A percentile compares a stretch with the other conserved stretches of the same genome.
phyloP scores from a whole-genome alignment of 1,140 invertebrate species.

The Drosophila bocqueti region DNA sequence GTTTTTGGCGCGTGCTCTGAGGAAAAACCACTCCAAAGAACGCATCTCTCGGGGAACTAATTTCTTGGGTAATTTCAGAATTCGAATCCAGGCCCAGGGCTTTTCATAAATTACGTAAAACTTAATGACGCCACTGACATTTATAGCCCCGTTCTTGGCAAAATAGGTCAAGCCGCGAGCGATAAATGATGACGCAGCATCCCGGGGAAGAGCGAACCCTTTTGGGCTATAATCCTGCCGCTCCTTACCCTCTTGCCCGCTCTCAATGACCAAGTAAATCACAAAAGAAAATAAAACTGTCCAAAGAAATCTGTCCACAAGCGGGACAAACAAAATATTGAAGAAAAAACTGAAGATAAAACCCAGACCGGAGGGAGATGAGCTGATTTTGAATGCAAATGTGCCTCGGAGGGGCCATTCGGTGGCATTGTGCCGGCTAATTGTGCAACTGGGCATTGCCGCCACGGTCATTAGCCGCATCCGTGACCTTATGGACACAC shows the following conservation, averaged over 20 bases:
- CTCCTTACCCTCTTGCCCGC: slow-evolving; percentile 34
- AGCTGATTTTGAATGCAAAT: slow-evolving; percentile 82
- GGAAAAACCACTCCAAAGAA: slow-evolving; percentile 37
- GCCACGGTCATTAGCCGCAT: slow-evolving; percentile 75
- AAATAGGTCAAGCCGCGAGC: slow-evolving; percentile 78
- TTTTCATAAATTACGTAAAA: slow-evolving; percentile 80
- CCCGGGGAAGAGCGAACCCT: slow-evolving; percentile 14
- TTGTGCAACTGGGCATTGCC: slow-evolving; percentile 67
- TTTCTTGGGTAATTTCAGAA: slow-evolving; percentile 63
- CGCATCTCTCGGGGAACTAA: slow-evolving; percentile 55
- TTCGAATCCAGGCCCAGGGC: slow-evolving; percentile 13
- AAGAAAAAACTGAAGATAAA: slow-evolving; percentile 14
- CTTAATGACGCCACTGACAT: slow-evolving; percentile 80
- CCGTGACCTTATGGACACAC: slow-evolving; percentile 61
- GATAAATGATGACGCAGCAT: slow-evolving; percentile 71
- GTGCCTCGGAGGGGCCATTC: slow-evolving; percentile 68
- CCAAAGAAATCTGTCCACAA: slow-evolving; percentile 77
- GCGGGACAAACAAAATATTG: slow-evolving; percentile 51
- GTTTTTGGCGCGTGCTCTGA: slow-evolving; percentile 63
- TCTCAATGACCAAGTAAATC: slow-evolving; percentile 75
- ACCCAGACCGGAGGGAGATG: slow-evolving; percentile 16
- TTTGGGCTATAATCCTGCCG: slow-evolving; percentile 37
- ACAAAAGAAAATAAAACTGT: slow-evolving; percentile 83
- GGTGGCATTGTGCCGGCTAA: slow-evolving; percentile 72
- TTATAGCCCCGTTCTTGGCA: slow-evolving; percentile 71